Evolutionary conservation across 1,140 invertebrate species (phyloP).

Genomic region (Leptopilina boulardi): DNA sequence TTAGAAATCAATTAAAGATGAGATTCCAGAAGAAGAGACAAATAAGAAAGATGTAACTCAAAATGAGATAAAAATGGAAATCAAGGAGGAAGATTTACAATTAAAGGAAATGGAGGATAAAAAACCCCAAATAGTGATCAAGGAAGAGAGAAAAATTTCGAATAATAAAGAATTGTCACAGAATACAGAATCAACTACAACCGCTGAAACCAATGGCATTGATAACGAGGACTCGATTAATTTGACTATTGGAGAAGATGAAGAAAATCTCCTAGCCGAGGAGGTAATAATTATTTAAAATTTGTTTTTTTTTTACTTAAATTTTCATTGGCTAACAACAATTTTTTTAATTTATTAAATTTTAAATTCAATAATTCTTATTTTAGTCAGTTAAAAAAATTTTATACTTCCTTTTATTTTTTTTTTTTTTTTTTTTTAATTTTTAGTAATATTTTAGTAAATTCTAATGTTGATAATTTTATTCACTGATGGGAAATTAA

Average conservation of each 20-base stretch:
- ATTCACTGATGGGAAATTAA: no score
- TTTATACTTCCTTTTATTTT: no score
- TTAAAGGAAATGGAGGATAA: slow-evolving; percentile 43
- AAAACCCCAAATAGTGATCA: slow-evolving; percentile 50
- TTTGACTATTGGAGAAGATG: slow-evolving; percentile 87
- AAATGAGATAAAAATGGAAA: slow-evolving; percentile 33
- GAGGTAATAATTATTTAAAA: slow-evolving; percentile 76
- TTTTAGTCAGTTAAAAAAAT: no score
- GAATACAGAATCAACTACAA: slow-evolving; percentile 44
- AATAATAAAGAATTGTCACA: slow-evolving; percentile 44
- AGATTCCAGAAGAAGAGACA: slow-evolving; percentile 68
- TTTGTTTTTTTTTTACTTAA: no score
- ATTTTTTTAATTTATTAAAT: no score
- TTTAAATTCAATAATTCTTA: no score
- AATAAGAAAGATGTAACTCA: slow-evolving; percentile 35
- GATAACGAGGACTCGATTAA: slow-evolving; percentile 89
- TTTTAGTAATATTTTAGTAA: no score
- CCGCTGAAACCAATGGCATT: slow-evolving; percentile 74
- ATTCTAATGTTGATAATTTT: no score
- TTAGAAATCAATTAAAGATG: slow-evolving; percentile 65
- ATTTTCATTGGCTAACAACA: no score
- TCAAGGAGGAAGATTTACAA: background rate
- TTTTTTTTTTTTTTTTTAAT: no score
- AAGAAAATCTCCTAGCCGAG: slow-evolving; percentile 85
- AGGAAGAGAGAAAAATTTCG: slow-evolving; percentile 46